Base-by-base conservation (phyloP, 2,113 vertebrate species). In the Scartelaos histophorus region DNA sequence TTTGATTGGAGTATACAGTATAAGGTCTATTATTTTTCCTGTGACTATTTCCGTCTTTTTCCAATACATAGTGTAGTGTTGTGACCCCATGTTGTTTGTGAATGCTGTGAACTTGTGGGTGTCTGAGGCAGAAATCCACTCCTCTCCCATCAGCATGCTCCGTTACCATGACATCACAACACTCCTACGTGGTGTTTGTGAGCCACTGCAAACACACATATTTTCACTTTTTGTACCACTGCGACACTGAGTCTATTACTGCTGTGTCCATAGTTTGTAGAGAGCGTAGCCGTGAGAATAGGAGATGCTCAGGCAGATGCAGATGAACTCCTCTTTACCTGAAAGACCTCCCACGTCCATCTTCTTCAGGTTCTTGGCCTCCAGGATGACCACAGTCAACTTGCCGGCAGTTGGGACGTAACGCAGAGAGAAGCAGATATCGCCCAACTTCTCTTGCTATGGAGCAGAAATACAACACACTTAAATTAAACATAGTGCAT, bases 311-410 rank as follows among this genome's bases (percentile, higher is more conserved):
- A 43, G 80, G 73, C 65, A 71, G 21, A 43, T 67, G 67, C 54
- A 66, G 24, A 73, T 43, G 61, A 62, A 69, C 16, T 68, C 71
- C 58, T 80, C 82, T 90, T 82, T 92, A 99, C 97, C 97, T 92
- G 97, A 99, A 88, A 99, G 92, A 69, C 97, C 97, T 75, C 97
- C 97, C 0, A 99, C 97, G 29, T 99, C 97, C 97, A 98, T 98
- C 91, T 98, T 98, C 93, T 98, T 98, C 92, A 98, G 94, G 92
- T 99, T 99, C 90, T 99, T 98, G 22, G 98, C 98, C 90, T 99
- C 98, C 65, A 99, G 94, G 80, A 98, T 92, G 89, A 98, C 97
- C 38, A 98, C 98, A 29, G 98, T 99, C 92, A 99, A 93, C 80
- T 99, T 99, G 70, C 98, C 98, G 49, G 98, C 98, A 19, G 98